Evolutionary conservation across 37 sponge, comb jelly and placozoan genomes (phyloP).

Genomic region (Hexactinellida sp.): DNA sequence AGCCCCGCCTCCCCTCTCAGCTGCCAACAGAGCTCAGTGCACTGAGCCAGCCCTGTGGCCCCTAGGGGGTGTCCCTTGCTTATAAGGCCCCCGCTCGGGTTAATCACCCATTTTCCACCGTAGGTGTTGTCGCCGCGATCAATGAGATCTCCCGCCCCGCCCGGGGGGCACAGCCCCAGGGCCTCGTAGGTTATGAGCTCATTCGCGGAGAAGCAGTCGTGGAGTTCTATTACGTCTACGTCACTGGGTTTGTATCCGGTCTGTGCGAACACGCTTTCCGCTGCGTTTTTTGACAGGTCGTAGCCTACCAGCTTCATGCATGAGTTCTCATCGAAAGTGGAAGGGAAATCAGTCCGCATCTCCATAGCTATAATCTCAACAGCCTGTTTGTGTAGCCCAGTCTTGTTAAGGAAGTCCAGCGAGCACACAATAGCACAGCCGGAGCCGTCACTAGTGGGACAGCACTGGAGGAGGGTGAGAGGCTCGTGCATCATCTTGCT

Average conservation of each 20-base stretch:
- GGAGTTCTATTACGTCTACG: constrained; percentile 78
- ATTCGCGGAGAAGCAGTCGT: constrained; percentile 89
- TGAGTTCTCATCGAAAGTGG: constrained; percentile 70
- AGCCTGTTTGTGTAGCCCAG: constrained; percentile 50
- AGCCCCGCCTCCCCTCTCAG: constrained; percentile 62
- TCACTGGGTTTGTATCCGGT: constrained; percentile 42
- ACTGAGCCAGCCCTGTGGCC: constrained; percentile 88
- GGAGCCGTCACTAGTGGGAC: constrained; percentile 81
- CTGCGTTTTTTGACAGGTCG: constrained; percentile 74
- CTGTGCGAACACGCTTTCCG: constrained; percentile 43
- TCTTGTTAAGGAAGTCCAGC: constrained; percentile 56
- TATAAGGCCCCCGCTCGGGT: constrained; percentile 88
- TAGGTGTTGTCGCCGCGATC: constrained; percentile 90
- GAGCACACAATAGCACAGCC: constrained; percentile 77
- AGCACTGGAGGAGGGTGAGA: constrained; percentile 83
- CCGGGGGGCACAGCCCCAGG: constrained; percentile 71
- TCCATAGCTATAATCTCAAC: constrained; percentile 85
- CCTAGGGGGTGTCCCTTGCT: constrained; percentile 93
- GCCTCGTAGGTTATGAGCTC: constrained; percentile 90
- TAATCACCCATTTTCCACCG: constrained; percentile 86
- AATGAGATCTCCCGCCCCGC: constrained; percentile 67
- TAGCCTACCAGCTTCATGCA: constrained; percentile 89
- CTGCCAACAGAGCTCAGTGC: constrained; percentile 86
- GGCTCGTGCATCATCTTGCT: constrained; percentile 58
- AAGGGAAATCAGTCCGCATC: constrained; percentile 76